A percentile compares a stretch with the other conserved stretches of the same genome.
phyloP scores from a whole-genome alignment of 2,888 invertebrate genomes.

The Zhuqinia jingwanae region DNA sequence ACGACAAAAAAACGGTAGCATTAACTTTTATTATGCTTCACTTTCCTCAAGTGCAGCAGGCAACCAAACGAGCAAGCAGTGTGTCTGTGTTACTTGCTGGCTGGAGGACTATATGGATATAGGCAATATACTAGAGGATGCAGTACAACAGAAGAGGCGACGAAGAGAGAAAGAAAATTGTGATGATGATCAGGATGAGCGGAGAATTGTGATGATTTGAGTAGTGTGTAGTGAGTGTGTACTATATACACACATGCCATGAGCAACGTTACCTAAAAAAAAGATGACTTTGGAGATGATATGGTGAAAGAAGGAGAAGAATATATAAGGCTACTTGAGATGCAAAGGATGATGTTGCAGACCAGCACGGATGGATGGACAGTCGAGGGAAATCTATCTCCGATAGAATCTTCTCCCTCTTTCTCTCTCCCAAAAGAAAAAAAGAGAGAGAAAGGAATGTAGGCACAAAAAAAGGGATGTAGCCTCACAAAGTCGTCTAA shows the following conservation, averaged over 20 bases:
- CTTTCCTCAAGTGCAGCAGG: constrained; percentile 24
- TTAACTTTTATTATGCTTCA: constrained; percentile 50
- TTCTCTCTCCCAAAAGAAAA: no score
- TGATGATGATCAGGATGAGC: constrained; percentile 47
- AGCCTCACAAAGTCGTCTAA: no score
- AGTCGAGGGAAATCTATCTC: constrained; percentile 69
- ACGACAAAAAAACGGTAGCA: constrained; percentile 26
- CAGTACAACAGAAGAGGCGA: no score
- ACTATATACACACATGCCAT: not conserved
- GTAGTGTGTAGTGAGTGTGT: constrained; percentile 18
- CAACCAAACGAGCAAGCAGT: not conserved
- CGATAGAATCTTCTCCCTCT: constrained; percentile 53
- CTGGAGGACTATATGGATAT: no score
- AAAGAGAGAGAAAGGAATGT: no score
- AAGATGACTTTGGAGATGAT: constrained; percentile 36
- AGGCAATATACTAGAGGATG: no score
- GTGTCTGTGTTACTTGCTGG: not conserved
- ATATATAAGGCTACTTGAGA: constrained; percentile 66
- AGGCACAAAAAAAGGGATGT: no score
- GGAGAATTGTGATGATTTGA: constrained; percentile 65
- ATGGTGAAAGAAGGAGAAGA: constrained; percentile 15
- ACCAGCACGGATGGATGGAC: constrained; percentile 65
- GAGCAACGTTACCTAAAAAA: constrained; percentile 5
- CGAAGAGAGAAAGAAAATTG: constrained; percentile 39
- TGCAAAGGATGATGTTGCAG: constrained; percentile 63